Percentiles rank a stretch among this genome's conserved stretches.
phyloP scores from a whole-genome alignment of 2,888 invertebrate genomes.

The Eristalinus aeneus region DNA sequence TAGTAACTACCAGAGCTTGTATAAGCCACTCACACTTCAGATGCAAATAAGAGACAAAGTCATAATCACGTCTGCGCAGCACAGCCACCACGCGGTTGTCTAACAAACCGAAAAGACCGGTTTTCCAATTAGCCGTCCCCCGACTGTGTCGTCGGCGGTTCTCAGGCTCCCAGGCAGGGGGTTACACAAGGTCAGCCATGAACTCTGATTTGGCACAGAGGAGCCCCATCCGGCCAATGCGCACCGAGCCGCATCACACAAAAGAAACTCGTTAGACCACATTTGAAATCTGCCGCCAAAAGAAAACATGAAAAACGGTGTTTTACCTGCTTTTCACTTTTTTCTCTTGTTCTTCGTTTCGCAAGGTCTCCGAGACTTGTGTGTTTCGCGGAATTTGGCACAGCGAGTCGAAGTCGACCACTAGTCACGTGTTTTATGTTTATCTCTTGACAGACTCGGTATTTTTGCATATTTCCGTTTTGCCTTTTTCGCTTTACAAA shows the following conservation, averaged over 20 bases:
- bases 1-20: background rate
- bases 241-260: background rate
- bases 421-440: conserved; percentile 48
- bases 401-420: conserved; percentile 4
- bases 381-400: conserved; percentile 21
- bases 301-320: conserved; percentile 8
- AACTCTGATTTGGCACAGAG: conserved; percentile 34
- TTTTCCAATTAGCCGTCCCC: conserved; percentile 12
- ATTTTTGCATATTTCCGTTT: background rate
- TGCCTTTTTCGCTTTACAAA: conserved; percentile 3
- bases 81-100: background rate
- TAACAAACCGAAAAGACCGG: conserved; percentile 19
- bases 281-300: background rate
- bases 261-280: conserved; percentile 28
- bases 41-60: background rate
- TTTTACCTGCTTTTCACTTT: conserved; percentile 19
- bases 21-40: background rate
- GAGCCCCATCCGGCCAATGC: background rate
- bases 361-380: background rate
- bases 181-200: conserved; percentile 47
- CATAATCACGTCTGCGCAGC: background rate
- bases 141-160: background rate
- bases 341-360: background rate
- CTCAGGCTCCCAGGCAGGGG: conserved; percentile 15
- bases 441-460: background rate